phyloP scores from a whole-genome alignment of 2,888 invertebrate species.

The Neria commutata region DNA sequence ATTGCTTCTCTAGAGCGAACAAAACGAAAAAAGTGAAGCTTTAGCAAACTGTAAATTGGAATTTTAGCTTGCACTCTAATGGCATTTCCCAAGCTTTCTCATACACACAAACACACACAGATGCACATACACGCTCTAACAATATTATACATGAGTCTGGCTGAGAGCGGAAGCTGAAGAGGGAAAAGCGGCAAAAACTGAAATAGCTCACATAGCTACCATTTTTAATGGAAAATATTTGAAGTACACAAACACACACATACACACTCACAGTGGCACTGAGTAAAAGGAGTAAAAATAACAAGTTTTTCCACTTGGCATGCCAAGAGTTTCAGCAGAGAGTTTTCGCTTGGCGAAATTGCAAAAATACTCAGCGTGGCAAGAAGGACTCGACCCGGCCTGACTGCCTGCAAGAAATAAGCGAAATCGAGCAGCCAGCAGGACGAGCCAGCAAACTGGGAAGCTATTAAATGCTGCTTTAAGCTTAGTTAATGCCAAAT shows the following conservation, averaged over 20 bases:
- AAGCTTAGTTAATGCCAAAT: conserved; percentile 25
- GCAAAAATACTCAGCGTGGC: neutral
- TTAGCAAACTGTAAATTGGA: conserved; percentile 37
- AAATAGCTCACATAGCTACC: conserved; percentile 4
- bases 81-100: conserved; percentile 23
- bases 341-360: neutral
- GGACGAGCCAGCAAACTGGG: neutral
- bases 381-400: conserved; percentile 1
- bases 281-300: conserved; percentile 6
- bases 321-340: conserved; percentile 8
- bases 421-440: neutral
- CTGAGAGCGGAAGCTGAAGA: neutral
- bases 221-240: conserved; percentile 32
- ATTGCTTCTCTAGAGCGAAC: conserved; percentile 4
- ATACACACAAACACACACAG: conserved; percentile 9
- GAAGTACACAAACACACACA: neutral
- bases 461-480: conserved; percentile 26
- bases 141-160: neutral
- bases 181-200: neutral
- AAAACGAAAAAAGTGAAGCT: conserved; percentile 22
- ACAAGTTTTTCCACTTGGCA: conserved; percentile 17
- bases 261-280: neutral
- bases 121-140: conserved; percentile 9
- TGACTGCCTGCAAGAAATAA: neutral
- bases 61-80: conserved; percentile 31